phyloP scores from a whole-genome alignment of 2,888 invertebrate genomes.

The Coenonympha glycerion region DNA sequence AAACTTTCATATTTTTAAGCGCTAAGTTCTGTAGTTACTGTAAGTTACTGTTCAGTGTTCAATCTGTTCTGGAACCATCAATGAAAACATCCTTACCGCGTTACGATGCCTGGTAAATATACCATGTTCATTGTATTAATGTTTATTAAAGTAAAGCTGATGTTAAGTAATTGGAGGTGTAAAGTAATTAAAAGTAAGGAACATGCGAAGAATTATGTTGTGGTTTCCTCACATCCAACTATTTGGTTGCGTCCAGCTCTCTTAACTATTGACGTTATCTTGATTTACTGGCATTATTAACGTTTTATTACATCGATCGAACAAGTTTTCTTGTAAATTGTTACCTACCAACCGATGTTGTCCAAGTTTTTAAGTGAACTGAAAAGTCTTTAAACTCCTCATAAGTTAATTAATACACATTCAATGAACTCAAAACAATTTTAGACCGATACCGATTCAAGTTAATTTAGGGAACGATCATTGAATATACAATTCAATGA shows the following conservation, averaged over 20 bases:
- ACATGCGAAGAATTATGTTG: slow-evolving; percentile 21
- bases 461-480: background rate
- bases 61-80: too few species aligned
- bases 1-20: too few species aligned
- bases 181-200: slow-evolving; percentile 12
- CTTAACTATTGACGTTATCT: slow-evolving; percentile 70
- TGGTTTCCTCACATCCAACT: slow-evolving; percentile 54
- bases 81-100: too few species aligned
- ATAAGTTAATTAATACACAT: background rate
- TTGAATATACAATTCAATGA: too few species aligned
- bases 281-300: slow-evolving; percentile 71
- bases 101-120: too few species aligned
- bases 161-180: too few species aligned
- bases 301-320: slow-evolving; percentile 65
- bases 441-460: background rate
- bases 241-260: slow-evolving; percentile 59
- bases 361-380: slow-evolving; percentile 12
- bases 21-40: too few species aligned
- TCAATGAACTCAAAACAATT: background rate
- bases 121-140: background rate
- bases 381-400: slow-evolving; percentile 1
- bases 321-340: slow-evolving; percentile 47
- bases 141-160: background rate
- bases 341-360: slow-evolving; percentile 32
- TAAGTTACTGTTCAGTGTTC: too few species aligned